Conservation (phyloP, 2,113 vertebrate genomes). For the Pelodiscus sinensis region DNA sequence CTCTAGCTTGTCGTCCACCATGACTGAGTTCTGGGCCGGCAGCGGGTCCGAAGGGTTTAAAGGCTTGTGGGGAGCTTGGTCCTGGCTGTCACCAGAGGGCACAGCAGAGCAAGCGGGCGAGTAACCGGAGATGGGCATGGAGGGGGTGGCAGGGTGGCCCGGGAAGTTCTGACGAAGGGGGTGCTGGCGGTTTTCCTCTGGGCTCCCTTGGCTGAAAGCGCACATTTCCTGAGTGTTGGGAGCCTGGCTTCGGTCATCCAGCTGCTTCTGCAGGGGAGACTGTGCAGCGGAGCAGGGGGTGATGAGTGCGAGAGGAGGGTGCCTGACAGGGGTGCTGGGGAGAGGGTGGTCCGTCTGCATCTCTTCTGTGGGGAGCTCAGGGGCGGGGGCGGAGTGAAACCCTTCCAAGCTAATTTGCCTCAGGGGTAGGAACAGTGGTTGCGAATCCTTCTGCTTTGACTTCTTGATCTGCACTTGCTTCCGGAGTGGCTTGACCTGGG, state of each 20-base stretch:
- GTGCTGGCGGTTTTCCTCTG: not conserved
- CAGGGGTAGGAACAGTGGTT: conserved; percentile 89
- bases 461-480: conserved; percentile 93
- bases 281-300: conserved; percentile 72
- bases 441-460: conserved; percentile 88
- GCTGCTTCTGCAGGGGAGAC: conserved; percentile 77
- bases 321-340: conserved; percentile 43
- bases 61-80: not conserved
- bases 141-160: not conserved
- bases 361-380: conserved; percentile 60
- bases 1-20: conserved; percentile 92
- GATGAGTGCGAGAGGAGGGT: conserved; percentile 72
- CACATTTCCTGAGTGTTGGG: conserved; percentile 94
- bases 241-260: conserved; percentile 65
- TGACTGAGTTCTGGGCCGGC: conserved; percentile 58
- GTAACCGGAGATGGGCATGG: not conserved
- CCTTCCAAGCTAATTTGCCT: conserved; percentile 88
- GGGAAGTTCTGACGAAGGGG: not conserved
- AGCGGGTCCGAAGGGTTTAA: conserved; percentile 9
- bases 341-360: conserved; percentile 58
- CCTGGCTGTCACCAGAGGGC: conserved; percentile 51
- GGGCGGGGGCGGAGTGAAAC: conserved; percentile 42
- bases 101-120: conserved; percentile 52
- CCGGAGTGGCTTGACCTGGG: conserved; percentile 81
- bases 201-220: conserved; percentile 56